These are phyloP conservation scores for Temnothorax nylanderi DNA, from an alignment of 1,140 invertebrate genomes.

Conservation along the genomic window DNA sequence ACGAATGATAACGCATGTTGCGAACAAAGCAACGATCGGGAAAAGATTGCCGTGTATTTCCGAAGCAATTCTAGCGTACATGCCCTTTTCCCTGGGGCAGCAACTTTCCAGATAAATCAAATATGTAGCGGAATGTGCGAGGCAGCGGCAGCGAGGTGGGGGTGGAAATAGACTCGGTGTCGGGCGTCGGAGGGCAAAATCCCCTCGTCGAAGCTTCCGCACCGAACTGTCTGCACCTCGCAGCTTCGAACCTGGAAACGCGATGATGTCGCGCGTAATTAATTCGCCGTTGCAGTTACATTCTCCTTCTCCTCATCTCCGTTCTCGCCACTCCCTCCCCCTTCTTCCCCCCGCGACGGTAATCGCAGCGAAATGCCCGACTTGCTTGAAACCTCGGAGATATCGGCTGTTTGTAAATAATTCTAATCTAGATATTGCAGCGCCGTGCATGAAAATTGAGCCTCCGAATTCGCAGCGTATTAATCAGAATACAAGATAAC, in stretches of 20 bases:
- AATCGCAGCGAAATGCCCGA: constrained; percentile 1
- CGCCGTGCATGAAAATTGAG: constrained; percentile 33
- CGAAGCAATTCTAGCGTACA: constrained; percentile 61
- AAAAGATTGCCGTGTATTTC: constrained; percentile 63
- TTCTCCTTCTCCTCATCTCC: not conserved
- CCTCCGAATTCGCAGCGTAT: constrained; percentile 19
- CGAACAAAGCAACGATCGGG: constrained; percentile 64
- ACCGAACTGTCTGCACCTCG: constrained; percentile 59
- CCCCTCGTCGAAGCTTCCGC: constrained; percentile 56
- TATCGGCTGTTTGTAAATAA: constrained; percentile 55
- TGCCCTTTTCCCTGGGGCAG: constrained; percentile 33
- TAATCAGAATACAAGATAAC: constrained; percentile 48
- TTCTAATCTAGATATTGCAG: constrained; percentile 39
- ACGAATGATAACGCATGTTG: constrained; percentile 1
- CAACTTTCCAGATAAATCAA: constrained; percentile 73
- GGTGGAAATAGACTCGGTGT: not conserved
- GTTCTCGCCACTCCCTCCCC: not conserved
- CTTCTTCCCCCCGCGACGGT: not conserved
- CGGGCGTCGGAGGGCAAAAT: not conserved
- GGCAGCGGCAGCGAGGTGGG: not conserved
- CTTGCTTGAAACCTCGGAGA: constrained; percentile 16
- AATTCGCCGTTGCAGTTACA: constrained; percentile 64
- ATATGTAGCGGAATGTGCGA: constrained; percentile 60
- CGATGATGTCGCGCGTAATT: constrained; percentile 72
- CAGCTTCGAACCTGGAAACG: constrained; percentile 52